Percentiles rank a stretch among this genome's conserved stretches.
These are phyloP conservation scores for Parelbella ahira DNA, from an alignment of 2,888 invertebrate genomes.

Conservation along the genomic window DNA sequence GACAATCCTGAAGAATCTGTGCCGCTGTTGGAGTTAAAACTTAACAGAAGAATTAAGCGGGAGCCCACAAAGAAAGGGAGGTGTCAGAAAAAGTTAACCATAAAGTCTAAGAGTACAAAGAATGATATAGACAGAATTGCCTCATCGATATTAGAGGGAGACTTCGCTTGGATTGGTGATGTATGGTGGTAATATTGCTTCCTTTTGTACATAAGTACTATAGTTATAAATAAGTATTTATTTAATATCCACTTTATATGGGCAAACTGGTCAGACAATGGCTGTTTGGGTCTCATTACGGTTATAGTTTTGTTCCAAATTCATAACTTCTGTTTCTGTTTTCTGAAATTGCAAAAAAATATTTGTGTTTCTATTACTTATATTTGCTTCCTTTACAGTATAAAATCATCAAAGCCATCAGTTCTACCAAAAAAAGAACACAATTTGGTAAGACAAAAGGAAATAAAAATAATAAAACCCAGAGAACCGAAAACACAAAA, in stretches of 20 bases:
- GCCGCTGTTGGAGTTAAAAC: constrained; percentile 26
- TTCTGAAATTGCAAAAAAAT: no score
- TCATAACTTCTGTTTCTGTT: no score
- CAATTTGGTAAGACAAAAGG: constrained; percentile 21
- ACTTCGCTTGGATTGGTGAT: constrained; percentile 62
- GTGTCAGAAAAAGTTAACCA: constrained; percentile 28
- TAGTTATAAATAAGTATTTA: no score
- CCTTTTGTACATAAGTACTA: constrained; percentile 23
- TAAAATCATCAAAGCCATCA: constrained; percentile 37
- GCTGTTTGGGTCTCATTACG: no score
- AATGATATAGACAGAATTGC: constrained; percentile 51
- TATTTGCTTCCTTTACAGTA: constrained; percentile 40
- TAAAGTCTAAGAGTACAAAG: constrained; percentile 30
- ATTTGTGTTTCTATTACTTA: constrained; percentile 1
- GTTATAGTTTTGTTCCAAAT: no score
- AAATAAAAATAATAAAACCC: no score
- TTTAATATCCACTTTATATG: no score
- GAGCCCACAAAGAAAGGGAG: constrained; percentile 14
- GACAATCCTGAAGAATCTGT: constrained; percentile 29
- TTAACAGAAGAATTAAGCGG: constrained; percentile 30
- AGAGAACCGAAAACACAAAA: no score
- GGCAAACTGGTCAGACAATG: no score
- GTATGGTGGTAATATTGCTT: constrained; percentile 63
- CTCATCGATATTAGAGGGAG: constrained; percentile 63
- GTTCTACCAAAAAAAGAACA: constrained; percentile 30